phyloP scores from a whole-genome alignment of 2,888 invertebrate genomes.

The Trissolcus brochymenae region DNA sequence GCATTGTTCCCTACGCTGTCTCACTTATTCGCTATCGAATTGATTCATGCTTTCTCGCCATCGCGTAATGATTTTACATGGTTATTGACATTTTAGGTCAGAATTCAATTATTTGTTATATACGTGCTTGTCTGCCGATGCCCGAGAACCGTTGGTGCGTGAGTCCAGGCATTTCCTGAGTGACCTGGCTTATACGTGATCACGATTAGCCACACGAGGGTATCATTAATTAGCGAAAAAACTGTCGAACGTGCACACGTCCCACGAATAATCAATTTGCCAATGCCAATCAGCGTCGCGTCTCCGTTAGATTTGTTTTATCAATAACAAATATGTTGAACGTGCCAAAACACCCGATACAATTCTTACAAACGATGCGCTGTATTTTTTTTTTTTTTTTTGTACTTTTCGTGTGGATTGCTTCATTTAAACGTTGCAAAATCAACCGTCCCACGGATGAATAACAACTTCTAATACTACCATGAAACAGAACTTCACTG shows the following conservation, averaged over 20 bases:
- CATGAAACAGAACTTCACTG: too few relatives aligned
- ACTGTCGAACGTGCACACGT: not conserved
- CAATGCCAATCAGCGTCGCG: not conserved
- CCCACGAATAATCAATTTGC: not conserved
- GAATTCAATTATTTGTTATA: conserved; percentile 75
- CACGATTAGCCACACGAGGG: conserved; percentile 13
- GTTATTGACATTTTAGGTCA: conserved; percentile 75
- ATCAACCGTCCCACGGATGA: too few relatives aligned
- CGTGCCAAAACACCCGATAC: not conserved
- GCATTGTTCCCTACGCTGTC: conserved; percentile 31
- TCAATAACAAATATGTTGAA: not conserved
- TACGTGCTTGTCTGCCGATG: conserved; percentile 68
- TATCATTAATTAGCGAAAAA: conserved; percentile 32
- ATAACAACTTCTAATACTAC: too few relatives aligned
- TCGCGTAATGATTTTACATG: conserved; percentile 74
- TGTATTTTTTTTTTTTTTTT: not conserved
- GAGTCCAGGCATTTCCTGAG: conserved; percentile 45
- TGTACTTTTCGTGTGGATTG: too few relatives aligned
- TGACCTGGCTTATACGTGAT: conserved; percentile 51
- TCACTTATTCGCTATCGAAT: conserved; percentile 59
- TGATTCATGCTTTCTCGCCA: conserved; percentile 65
- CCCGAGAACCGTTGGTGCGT: conserved; percentile 20
- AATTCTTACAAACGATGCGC: not conserved
- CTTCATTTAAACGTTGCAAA: too few relatives aligned
- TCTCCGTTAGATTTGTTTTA: not conserved